These are phyloP conservation scores for Halichoerus grypus DNA, from an alignment of 2,113 vertebrate species.

Conservation along the genomic window DNA sequence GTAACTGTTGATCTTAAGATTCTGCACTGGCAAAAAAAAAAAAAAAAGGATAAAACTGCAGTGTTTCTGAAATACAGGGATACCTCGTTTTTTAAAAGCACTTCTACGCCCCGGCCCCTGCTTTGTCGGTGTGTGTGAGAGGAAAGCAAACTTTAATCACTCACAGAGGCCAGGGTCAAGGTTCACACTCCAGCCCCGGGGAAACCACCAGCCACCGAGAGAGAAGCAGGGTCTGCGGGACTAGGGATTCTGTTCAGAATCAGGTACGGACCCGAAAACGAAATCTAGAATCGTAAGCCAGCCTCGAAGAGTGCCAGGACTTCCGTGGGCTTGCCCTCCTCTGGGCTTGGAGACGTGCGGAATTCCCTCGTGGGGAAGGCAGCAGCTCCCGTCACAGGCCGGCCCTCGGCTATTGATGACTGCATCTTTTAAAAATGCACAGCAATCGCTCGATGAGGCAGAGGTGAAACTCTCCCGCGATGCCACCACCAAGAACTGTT, in stretches of 20 bases:
- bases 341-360: not conserved
- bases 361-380: not conserved
- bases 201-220: not conserved
- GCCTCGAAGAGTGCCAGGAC: not conserved
- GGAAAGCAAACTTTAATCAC: constrained; percentile 60
- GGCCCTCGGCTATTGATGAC: not conserved
- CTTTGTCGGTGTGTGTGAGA: not conserved
- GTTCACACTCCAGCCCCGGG: constrained; percentile 22
- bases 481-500: not conserved
- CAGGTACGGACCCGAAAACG: not conserved
- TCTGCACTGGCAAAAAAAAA: not conserved
- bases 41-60: not conserved
- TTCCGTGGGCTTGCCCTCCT: not conserved
- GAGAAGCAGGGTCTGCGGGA: not conserved
- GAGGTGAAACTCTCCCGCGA: not conserved
- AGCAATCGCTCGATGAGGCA: not conserved
- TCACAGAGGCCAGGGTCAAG: constrained; percentile 63
- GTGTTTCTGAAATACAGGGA: not conserved
- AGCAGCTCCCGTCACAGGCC: not conserved
- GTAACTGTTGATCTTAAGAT: not conserved
- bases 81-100: not conserved
- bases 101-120: not conserved
- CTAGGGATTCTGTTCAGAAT: not conserved
- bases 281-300: not conserved
- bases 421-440: not conserved